Percentiles rank a stretch among this genome's conserved stretches.
Conservation (phyloP, 1,140 invertebrate genomes). For the Choristoneura fumiferana region DNA sequence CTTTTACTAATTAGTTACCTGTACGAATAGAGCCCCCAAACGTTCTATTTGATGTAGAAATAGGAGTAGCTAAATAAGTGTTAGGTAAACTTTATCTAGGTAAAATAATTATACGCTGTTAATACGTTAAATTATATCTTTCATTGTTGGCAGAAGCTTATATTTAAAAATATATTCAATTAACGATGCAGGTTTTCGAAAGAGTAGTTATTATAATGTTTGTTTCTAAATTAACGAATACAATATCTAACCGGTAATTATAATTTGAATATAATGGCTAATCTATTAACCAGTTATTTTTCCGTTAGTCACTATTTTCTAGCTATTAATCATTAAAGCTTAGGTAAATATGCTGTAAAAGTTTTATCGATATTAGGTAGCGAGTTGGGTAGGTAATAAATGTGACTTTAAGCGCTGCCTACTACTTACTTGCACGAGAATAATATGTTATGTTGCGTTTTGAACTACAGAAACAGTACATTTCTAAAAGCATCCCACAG, state of each 20-base stretch:
- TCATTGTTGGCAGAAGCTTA: background rate
- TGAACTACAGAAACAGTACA: no score
- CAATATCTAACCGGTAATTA: background rate
- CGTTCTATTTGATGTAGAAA: constrained; percentile 63
- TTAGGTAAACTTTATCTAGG: constrained; percentile 53
- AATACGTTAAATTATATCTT: constrained; percentile 27
- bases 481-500: no score
- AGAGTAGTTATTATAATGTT: background rate
- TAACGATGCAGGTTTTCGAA: background rate
- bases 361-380: constrained; percentile 49
- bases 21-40: constrained; percentile 52
- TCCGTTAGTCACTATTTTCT: constrained; percentile 15
- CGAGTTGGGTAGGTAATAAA: constrained; percentile 58
- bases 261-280: constrained; percentile 2
- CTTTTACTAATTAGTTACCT: constrained; percentile 41
- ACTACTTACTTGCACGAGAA: background rate
- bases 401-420: constrained; percentile 67
- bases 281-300: constrained; percentile 2
- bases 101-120: constrained; percentile 45
- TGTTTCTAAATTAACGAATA: background rate
- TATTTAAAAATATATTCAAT: background rate
- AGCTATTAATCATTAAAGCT: constrained; percentile 6
- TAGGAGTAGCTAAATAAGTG: constrained; percentile 59
- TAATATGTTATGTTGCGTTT: no score
- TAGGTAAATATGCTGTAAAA: constrained; percentile 37